Conservation (phyloP, 2,888 invertebrate genomes). For the Thelaira solivaga region DNA sequence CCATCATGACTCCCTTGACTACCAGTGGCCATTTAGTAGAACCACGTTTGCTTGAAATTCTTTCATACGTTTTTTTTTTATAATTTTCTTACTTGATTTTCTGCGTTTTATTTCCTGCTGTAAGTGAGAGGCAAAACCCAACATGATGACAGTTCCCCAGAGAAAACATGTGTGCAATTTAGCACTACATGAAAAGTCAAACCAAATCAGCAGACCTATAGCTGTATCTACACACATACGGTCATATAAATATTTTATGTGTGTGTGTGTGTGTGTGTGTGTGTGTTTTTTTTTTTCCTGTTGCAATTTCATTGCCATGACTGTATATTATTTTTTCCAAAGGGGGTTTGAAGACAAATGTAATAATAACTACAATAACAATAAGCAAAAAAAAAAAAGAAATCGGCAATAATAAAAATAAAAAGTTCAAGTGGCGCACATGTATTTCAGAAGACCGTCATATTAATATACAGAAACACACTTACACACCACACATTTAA, state of each 20-base stretch:
- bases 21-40: slow-evolving; percentile 30
- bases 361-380: slow-evolving; percentile 68
- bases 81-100: slow-evolving; percentile 23
- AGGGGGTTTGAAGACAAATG: slow-evolving; percentile 66
- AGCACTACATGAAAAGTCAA: slow-evolving; percentile 68
- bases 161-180: slow-evolving; percentile 72
- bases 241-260: slow-evolving; percentile 45
- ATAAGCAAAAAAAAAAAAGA: background rate
- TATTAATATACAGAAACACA: slow-evolving; percentile 33
- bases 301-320: slow-evolving; percentile 25
- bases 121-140: slow-evolving; percentile 23
- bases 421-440: slow-evolving; percentile 50
- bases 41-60: slow-evolving; percentile 28
- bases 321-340: slow-evolving; percentile 7
- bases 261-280: background rate
- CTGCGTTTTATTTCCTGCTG: slow-evolving; percentile 34
- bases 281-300: slow-evolving; percentile 21
- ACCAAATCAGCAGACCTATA: slow-evolving; percentile 47
- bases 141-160: slow-evolving; percentile 63
- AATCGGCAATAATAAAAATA: slow-evolving; percentile 26
- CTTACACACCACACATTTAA: background rate
- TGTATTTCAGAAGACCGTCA: slow-evolving; percentile 40
- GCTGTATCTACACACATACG: slow-evolving; percentile 28
- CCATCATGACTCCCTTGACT: slow-evolving; percentile 54
- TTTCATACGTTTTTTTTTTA: background rate